Conservation (phyloP, 30 jellyfish, hydroid and myxozoan genomes). For the Aurelia aurita complex sp. Pacific region DNA sequence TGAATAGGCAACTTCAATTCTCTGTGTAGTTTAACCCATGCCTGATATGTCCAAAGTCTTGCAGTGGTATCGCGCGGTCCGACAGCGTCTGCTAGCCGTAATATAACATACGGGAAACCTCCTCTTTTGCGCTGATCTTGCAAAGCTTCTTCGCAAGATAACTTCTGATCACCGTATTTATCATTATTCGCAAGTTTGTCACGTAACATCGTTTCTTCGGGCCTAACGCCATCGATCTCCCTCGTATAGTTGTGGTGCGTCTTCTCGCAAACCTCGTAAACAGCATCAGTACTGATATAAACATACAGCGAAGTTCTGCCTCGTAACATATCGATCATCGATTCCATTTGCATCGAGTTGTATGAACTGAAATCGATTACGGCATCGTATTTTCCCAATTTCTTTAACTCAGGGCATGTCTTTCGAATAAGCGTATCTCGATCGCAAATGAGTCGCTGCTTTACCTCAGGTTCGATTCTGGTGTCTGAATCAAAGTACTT, state of each 20-base stretch:
- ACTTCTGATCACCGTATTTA: conserved; percentile 85
- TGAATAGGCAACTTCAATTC: conserved; percentile 69
- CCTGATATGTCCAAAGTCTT: conserved; percentile 93
- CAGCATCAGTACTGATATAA: conserved; percentile 87
- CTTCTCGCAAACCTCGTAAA: conserved; percentile 86
- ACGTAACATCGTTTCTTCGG: conserved; percentile 33
- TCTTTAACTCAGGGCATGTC: conserved; percentile 71
- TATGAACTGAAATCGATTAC: conserved; percentile 94
- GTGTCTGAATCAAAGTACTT: conserved; percentile 70
- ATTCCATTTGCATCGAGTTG: conserved; percentile 73
- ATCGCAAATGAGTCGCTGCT: conserved; percentile 66
- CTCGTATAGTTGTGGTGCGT: conserved; percentile 55
- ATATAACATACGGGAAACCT: conserved; percentile 92
- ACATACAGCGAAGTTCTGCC: conserved; percentile 78
- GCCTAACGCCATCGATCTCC: conserved; percentile 71
- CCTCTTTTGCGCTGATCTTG: conserved; percentile 72
- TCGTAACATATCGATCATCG: conserved; percentile 74
- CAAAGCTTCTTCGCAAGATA: conserved; percentile 88
- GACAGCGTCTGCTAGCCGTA: conserved; percentile 92
- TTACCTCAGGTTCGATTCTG: conserved; percentile 42
- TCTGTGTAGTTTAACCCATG: conserved; percentile 82
- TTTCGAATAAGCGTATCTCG: conserved; percentile 75
- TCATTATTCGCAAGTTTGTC: conserved; percentile 47
- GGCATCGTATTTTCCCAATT: conserved; percentile 74
- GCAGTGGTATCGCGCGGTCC: conserved; percentile 92